Conservation (phyloP, 2,797 vertebrate genomes). For the Cynodonichthys magdalenae region DNA sequence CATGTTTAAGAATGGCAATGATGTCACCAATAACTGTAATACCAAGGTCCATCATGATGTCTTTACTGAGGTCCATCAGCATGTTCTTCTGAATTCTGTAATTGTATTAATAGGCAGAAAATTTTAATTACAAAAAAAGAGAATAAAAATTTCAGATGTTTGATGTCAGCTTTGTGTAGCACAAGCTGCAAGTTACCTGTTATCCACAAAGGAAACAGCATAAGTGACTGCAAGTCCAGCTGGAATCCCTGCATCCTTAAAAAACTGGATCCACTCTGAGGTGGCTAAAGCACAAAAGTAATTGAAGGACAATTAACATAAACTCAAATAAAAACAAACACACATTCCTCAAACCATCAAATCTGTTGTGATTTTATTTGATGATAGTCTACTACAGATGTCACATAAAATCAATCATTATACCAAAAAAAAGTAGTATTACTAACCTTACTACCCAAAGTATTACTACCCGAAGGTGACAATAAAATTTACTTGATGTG, state of each 20-base stretch:
- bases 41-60: slow-evolving; percentile 94
- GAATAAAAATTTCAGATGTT: not conserved
- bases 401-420: not conserved
- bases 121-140: not conserved
- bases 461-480: too few relatives aligned
- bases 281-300: slow-evolving; percentile 79
- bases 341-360: too few relatives aligned
- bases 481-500: too few relatives aligned
- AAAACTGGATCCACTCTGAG: slow-evolving; percentile 97
- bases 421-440: not conserved
- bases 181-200: slow-evolving; percentile 82
- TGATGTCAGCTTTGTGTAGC: not conserved
- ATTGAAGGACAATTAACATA: not conserved
- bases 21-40: slow-evolving; percentile 94
- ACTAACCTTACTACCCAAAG: not conserved
- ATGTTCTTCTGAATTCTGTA: slow-evolving; percentile 93
- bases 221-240: slow-evolving; percentile 92
- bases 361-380: too few relatives aligned
- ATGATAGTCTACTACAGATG: not conserved
- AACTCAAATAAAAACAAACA: not conserved
- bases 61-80: slow-evolving; percentile 94
- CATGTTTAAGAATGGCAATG: slow-evolving; percentile 94
- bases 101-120: slow-evolving; percentile 1
- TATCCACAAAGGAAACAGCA: slow-evolving; percentile 92
- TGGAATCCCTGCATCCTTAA: slow-evolving; percentile 94